Percentiles rank a stretch among this genome's conserved stretches.
Conservation (phyloP, 2,888 invertebrate species). For the Doris montereyensis region DNA sequence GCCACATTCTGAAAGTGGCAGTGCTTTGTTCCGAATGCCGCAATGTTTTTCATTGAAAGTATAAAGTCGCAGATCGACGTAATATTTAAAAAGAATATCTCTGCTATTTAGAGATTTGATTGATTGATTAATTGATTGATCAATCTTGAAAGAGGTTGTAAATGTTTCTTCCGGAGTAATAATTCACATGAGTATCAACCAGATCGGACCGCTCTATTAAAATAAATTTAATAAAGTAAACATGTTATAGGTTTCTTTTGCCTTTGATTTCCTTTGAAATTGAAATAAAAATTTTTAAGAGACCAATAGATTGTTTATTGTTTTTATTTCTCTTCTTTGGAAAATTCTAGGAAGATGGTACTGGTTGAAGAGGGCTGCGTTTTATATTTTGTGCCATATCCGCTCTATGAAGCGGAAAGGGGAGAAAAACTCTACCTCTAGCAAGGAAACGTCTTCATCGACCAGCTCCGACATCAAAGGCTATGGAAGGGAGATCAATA, state of each 20-base stretch:
- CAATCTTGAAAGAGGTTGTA: too few species aligned
- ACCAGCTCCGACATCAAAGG: constrained; percentile 39
- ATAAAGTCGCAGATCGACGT: too few species aligned
- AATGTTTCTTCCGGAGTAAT: too few species aligned
- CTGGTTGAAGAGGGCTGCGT: constrained; percentile 54
- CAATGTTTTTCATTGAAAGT: too few species aligned
- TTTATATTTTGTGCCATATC: constrained; percentile 50
- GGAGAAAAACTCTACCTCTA: too few species aligned
- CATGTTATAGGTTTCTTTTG: not conserved
- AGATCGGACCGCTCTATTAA: not conserved
- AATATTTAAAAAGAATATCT: too few species aligned
- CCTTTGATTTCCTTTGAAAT: not conserved
- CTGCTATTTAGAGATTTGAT: too few species aligned
- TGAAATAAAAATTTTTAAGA: not conserved
- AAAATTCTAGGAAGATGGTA: constrained; percentile 61
- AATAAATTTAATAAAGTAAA: not conserved
- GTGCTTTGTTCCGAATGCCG: too few species aligned
- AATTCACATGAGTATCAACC: not conserved
- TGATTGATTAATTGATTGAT: too few species aligned
- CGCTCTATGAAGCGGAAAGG: constrained; percentile 46
- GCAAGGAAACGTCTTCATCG: too few species aligned
- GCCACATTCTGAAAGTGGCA: too few species aligned
- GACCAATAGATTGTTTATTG: not conserved
- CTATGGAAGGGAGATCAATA: constrained; percentile 51
- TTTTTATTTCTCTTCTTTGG: too few species aligned